Percentiles rank a stretch among this genome's conserved stretches.
Evolutionary conservation across 2,888 invertebrate species (phyloP).

Genomic region (Metacarcinus magister): DNA sequence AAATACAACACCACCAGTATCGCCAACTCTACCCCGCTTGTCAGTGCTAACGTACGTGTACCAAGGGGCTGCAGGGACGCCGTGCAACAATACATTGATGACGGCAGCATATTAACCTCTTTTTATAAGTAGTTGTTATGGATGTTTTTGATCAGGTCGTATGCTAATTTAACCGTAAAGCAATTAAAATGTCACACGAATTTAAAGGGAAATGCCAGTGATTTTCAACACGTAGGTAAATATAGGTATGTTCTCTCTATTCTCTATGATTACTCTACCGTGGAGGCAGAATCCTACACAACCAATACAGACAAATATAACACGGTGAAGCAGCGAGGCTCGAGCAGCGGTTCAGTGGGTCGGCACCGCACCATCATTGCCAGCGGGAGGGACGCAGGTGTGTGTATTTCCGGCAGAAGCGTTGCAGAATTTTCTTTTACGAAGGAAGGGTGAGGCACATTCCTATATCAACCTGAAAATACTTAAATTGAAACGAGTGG

Average conservation of each 20-base stretch:
- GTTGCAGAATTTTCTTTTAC: background rate
- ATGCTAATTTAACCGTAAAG: background rate
- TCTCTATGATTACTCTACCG: background rate
- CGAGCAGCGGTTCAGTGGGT: conserved; percentile 21
- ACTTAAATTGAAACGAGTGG: no score
- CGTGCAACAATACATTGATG: background rate
- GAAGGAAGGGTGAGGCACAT: background rate
- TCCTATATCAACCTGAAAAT: no score
- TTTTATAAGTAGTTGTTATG: background rate
- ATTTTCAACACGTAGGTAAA: background rate
- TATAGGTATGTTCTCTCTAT: background rate
- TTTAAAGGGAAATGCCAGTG: background rate
- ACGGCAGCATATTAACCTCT: background rate
- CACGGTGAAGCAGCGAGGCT: background rate
- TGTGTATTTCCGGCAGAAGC: background rate
- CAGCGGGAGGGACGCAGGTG: background rate
- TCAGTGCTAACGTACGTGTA: background rate
- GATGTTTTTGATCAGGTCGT: background rate
- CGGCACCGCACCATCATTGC: background rate
- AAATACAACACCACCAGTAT: background rate
- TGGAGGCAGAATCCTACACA: background rate
- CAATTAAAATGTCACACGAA: background rate
- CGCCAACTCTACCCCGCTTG: background rate
- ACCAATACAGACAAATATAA: background rate
- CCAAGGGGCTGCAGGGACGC: background rate